These are phyloP conservation scores for Chorisops tibialis DNA, from an alignment of 2,888 invertebrate species.

Conservation along the genomic window DNA sequence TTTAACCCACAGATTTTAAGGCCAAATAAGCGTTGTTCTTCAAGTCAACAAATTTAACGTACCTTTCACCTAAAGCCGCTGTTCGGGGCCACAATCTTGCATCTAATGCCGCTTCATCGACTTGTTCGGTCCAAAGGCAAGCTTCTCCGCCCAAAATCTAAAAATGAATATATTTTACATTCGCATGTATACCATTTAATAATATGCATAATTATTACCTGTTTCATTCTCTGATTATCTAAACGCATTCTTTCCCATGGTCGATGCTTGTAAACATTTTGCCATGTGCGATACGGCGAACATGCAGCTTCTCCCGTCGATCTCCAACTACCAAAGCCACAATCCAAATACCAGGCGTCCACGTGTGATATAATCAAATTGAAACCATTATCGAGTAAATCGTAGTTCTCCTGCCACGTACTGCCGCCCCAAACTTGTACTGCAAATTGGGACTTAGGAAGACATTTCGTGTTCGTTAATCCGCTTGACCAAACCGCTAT, in stretches of 20 bases:
- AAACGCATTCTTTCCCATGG: slow-evolving; percentile 63
- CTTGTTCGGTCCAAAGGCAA: slow-evolving; percentile 83
- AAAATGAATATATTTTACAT: neutral
- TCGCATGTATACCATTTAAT: neutral
- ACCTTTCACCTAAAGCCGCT: slow-evolving; percentile 76
- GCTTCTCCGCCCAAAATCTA: slow-evolving; percentile 68
- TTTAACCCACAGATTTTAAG: too few species aligned
- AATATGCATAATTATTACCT: slow-evolving; percentile 38
- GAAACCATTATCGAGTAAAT: slow-evolving; percentile 73
- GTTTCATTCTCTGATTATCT: slow-evolving; percentile 46
- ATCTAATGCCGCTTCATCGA: slow-evolving; percentile 69
- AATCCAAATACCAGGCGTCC: slow-evolving; percentile 85
- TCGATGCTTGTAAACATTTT: slow-evolving; percentile 78
- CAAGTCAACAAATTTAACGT: slow-evolving; percentile 20
- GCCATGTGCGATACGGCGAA: slow-evolving; percentile 84
- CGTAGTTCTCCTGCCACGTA: slow-evolving; percentile 75
- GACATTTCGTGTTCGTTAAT: slow-evolving; percentile 69
- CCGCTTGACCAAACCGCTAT: slow-evolving; percentile 75
- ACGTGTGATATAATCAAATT: slow-evolving; percentile 78
- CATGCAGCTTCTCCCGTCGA: slow-evolving; percentile 77
- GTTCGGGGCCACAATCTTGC: slow-evolving; percentile 79
- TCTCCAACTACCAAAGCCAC: slow-evolving; percentile 83
- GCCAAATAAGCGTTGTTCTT: too few species aligned
- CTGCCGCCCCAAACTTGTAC: slow-evolving; percentile 81
- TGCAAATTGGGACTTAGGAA: slow-evolving; percentile 59